phyloP scores from a whole-genome alignment of 2,888 invertebrate species.

The Leptinotarsa tumamoca region DNA sequence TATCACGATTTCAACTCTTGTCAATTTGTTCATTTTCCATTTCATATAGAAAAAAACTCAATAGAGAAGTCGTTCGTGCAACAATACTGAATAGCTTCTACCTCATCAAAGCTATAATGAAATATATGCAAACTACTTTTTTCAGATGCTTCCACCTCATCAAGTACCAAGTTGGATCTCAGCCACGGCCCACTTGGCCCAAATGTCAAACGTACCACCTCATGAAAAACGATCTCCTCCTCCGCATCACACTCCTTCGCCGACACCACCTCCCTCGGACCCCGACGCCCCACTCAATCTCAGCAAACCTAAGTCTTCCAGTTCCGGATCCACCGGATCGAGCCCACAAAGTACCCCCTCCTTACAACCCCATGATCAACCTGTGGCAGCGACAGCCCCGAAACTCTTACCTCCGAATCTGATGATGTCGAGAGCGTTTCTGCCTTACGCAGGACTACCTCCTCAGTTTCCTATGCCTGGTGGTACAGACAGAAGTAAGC shows the following conservation, averaged over 20 bases:
- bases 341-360: conserved; percentile 66
- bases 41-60: too few relatives aligned
- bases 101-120: background rate
- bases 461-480: conserved; percentile 70
- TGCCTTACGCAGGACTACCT: conserved; percentile 73
- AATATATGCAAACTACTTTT: conserved; percentile 27
- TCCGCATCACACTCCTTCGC: conserved; percentile 64
- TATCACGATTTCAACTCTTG: too few relatives aligned
- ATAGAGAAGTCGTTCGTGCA: too few relatives aligned
- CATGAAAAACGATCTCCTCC: conserved; percentile 61
- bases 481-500: conserved; percentile 58
- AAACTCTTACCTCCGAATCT: conserved; percentile 72
- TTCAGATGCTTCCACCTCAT: conserved; percentile 70
- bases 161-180: conserved; percentile 73
- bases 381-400: conserved; percentile 71
- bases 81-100: too few relatives aligned
- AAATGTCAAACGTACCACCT: conserved; percentile 70
- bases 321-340: conserved; percentile 70
- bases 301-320: conserved; percentile 81
- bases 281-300: conserved; percentile 90
- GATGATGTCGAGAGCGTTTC: conserved; percentile 72
- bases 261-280: conserved; percentile 67
- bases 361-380: conserved; percentile 66
- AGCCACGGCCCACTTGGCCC: conserved; percentile 79
- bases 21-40: too few relatives aligned